phyloP scores from a whole-genome alignment of 2,797 vertebrate species.

The Petrocephalus sullivani region DNA sequence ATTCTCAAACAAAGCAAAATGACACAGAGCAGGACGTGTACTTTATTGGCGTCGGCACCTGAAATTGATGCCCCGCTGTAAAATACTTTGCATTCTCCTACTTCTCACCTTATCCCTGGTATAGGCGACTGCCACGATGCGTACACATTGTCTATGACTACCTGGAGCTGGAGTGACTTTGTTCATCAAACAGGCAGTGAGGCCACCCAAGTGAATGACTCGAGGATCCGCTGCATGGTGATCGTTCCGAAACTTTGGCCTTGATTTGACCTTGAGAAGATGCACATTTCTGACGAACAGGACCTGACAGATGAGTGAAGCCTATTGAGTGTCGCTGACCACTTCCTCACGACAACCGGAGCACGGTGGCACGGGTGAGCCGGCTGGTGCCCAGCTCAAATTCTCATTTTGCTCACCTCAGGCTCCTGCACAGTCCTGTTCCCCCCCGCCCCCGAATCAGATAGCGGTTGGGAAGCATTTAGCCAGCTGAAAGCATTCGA shows the following conservation, averaged over 20 bases:
- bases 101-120: neutral
- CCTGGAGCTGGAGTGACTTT: neutral
- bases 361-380: neutral
- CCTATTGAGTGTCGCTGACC: neutral
- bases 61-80: neutral
- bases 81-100: neutral
- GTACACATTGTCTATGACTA: neutral
- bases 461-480: conserved; percentile 47
- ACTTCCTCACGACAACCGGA: neutral
- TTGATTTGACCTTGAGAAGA: conserved; percentile 14
- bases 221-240: neutral
- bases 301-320: neutral
- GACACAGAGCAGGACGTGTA: neutral
- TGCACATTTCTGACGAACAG: neutral
- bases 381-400: neutral
- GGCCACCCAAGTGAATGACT: neutral
- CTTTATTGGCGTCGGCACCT: neutral
- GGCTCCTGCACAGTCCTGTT: neutral
- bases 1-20: neutral
- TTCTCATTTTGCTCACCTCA: neutral
- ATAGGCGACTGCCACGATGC: neutral
- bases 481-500: conserved; percentile 50
- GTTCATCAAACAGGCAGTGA: neutral
- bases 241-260: neutral
- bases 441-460: conserved; percentile 25